Evolutionary conservation across 2,797 vertebrate species (phyloP), one percentile per base, ranked within the genome.

Genomic region (Etheostoma nigrum): DNA sequence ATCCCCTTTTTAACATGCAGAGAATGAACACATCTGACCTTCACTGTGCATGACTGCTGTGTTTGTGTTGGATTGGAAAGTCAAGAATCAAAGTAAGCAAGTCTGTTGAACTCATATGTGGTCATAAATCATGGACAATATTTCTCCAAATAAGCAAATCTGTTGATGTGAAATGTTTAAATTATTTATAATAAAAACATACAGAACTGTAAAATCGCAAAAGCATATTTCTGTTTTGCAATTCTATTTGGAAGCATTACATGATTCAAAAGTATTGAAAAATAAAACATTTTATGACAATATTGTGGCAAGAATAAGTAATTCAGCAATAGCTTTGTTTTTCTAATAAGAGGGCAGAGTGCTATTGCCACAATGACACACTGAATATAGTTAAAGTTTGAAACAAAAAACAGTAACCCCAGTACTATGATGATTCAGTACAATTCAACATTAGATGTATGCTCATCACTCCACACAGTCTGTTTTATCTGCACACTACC

Each of bases 81-180:
- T 72, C 61, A 53, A 79, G 67, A 89, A 72, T 80, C 79, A 83
- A 86, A 90, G 85, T 76, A 47, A 79, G 70, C 81, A 76, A 82
- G 67, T 83, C 72, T 84, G 80, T n/a, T 85, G 72, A 83, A 76
- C 68, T 84, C 51, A 74, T 66, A 67, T 74, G 83, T 67, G 65
- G 52, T 86, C 85, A 78, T 92, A 88, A 92, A 94, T 92, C 89
- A 91, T 10, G 1, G 42, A 36, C 67, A 77, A 21, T 72, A 51
- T 71, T 84, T 76, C 59, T 76, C 58, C 53, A 78, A 82, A 81
- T 23, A 72, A 71, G 58, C 30, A 78, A 81, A 84, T 82, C 53
- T 65, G 42, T n/a, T 9, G 57, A 70, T 45, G 59, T 47, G 10
- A 78, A 83, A 84, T n/a, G 59, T 33, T 79, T 42, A 70, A 76